Conservation (phyloP, 2,888 invertebrate genomes). For the Drosophila greeni region DNA sequence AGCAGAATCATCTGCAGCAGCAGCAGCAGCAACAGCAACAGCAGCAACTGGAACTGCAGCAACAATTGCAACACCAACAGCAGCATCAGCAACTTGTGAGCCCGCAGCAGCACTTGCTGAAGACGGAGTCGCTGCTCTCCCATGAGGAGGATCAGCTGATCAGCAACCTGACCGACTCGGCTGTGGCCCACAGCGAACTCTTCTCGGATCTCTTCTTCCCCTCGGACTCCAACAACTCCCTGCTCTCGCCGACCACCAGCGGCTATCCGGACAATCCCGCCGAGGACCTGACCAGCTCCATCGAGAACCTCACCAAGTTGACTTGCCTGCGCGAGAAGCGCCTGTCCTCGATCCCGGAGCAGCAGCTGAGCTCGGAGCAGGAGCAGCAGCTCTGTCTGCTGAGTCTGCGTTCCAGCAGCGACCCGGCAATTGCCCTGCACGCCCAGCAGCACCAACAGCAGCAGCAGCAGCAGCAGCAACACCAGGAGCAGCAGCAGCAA, state of each 20-base stretch:
- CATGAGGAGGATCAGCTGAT: slow-evolving; percentile 74
- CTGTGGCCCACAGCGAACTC: slow-evolving; percentile 72
- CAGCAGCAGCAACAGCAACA: slow-evolving; percentile 67
- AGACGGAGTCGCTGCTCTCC: slow-evolving; percentile 59
- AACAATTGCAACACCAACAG: slow-evolving; percentile 61
- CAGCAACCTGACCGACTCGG: slow-evolving; percentile 69
- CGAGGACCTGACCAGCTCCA: slow-evolving; percentile 61
- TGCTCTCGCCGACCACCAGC: slow-evolving; percentile 70
- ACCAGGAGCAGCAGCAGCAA: slow-evolving; percentile 51
- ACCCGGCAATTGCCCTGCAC: slow-evolving; percentile 78
- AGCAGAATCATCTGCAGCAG: slow-evolving; percentile 45
- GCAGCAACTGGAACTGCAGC: slow-evolving; percentile 63
- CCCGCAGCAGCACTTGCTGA: slow-evolving; percentile 54
- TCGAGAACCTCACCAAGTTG: slow-evolving; percentile 76
- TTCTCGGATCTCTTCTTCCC: slow-evolving; percentile 78
- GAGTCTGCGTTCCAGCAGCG: slow-evolving; percentile 77
- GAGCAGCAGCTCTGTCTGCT: slow-evolving; percentile 74
- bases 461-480: slow-evolving; percentile 53
- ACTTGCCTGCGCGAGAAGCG: slow-evolving; percentile 75
- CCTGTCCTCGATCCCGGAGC: slow-evolving; percentile 76
- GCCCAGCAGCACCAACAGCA: slow-evolving; percentile 68
- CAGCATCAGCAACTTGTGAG: slow-evolving; percentile 43
- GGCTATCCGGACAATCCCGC: slow-evolving; percentile 59
- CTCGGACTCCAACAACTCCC: slow-evolving; percentile 77
- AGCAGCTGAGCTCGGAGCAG: slow-evolving; percentile 66